A percentile compares a stretch with the other conserved stretches of the same genome.
phyloP scores from a whole-genome alignment of 2,113 vertebrate genomes.

The Chionodraco myersi region DNA sequence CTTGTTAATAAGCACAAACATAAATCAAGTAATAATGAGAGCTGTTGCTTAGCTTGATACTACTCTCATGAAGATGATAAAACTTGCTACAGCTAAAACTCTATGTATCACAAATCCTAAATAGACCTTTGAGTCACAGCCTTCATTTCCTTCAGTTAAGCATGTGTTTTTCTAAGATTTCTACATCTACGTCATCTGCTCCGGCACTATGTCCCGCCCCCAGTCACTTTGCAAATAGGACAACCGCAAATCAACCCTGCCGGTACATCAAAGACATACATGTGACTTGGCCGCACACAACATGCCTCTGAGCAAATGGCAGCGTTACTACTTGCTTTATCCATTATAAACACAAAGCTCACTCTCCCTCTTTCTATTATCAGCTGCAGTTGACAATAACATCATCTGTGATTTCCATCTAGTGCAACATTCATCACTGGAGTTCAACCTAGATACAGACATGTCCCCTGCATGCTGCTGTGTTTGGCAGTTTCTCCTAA shows the following conservation, averaged over 20 bases:
- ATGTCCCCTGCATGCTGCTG: not conserved
- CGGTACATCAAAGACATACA: conserved; percentile 10
- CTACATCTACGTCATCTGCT: not conserved
- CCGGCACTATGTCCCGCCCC: not conserved
- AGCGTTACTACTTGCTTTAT: conserved; percentile 4
- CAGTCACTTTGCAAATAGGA: conserved; percentile 5
- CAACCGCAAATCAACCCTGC: not conserved
- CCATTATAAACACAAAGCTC: conserved; percentile 17
- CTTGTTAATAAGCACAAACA: not conserved
- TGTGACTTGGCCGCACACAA: conserved; percentile 9
- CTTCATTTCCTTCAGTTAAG: not conserved
- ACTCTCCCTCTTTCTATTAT: conserved; percentile 3
- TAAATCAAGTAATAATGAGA: too few relatives aligned
- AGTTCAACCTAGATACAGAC: conserved; percentile 40
- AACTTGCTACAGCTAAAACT: not conserved
- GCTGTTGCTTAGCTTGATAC: too few relatives aligned
- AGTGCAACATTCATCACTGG: conserved; percentile 24
- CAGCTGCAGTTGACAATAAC: conserved; percentile 37
- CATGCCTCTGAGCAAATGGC: conserved; percentile 19
- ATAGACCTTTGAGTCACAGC: not conserved
- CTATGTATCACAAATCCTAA: not conserved
- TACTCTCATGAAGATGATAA: not conserved
- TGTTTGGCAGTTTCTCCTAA: conserved; percentile 9
- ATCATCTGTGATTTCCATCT: conserved; percentile 32
- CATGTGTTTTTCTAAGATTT: not conserved